These are phyloP conservation scores for Erannis defoliaria DNA, from an alignment of 2,888 invertebrate species.

Conservation along the genomic window DNA sequence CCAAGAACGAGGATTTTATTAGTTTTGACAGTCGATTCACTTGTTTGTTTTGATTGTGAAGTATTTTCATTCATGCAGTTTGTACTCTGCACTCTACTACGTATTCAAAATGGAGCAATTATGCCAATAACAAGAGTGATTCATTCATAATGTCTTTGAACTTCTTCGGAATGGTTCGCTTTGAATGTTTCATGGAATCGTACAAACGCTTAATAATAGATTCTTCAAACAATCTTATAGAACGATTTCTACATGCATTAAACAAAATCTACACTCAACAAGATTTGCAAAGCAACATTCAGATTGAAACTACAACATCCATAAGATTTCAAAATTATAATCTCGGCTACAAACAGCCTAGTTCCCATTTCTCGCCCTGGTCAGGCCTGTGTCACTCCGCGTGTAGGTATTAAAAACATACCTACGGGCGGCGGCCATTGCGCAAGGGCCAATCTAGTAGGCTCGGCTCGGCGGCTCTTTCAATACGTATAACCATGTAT, in stretches of 20 bases:
- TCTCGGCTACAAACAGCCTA: background rate
- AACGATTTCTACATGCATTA: background rate
- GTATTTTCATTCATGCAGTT: conserved; percentile 32
- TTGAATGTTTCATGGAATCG: conserved; percentile 6
- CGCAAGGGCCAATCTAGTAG: too few species aligned
- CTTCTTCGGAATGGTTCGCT: conserved; percentile 1
- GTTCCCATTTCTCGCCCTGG: background rate
- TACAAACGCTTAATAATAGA: background rate
- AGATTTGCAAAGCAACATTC: background rate
- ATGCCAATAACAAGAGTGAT: conserved; percentile 19
- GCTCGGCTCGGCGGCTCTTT: too few species aligned
- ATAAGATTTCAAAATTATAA: background rate
- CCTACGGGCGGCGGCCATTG: too few species aligned
- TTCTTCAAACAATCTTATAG: background rate
- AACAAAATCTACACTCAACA: background rate
- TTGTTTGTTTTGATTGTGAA: conserved; percentile 30
- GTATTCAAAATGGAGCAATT: conserved; percentile 16
- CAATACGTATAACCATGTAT: too few species aligned
- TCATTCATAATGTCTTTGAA: conserved; percentile 24
- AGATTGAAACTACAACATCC: background rate
- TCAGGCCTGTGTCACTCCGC: too few species aligned
- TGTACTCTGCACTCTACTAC: conserved; percentile 8
- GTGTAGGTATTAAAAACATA: too few species aligned
- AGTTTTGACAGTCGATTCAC: conserved; percentile 27
- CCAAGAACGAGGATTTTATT: conserved; percentile 32